A percentile compares a stretch with the other conserved stretches of the same genome.
Evolutionary conservation across 2,888 invertebrate species (phyloP).

Genomic region (Aromia moschata): DNA sequence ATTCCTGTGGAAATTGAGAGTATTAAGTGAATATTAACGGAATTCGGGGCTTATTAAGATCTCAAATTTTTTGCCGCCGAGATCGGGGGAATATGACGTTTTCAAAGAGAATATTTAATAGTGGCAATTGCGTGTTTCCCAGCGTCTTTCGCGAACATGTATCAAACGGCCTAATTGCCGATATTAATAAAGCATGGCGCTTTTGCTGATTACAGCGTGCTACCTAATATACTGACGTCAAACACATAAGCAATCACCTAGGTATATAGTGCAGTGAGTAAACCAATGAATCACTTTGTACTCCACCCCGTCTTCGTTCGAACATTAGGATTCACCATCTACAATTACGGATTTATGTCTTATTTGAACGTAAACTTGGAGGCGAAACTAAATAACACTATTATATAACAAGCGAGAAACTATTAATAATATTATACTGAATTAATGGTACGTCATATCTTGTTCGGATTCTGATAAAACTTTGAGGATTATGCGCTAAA

Average conservation of each 20-base stretch:
- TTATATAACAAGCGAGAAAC: too few relatives aligned
- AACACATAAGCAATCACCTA: constrained; percentile 51
- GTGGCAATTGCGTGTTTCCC: constrained; percentile 37
- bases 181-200: constrained; percentile 48
- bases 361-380: constrained; percentile 48
- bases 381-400: constrained; percentile 37
- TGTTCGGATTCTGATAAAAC: too few relatives aligned
- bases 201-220: constrained; percentile 47
- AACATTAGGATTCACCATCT: constrained; percentile 48
- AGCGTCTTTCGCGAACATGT: constrained; percentile 38
- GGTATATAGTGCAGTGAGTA: constrained; percentile 47
- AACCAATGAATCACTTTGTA: constrained; percentile 51
- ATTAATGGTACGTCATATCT: not conserved
- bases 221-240: constrained; percentile 50
- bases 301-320: constrained; percentile 49
- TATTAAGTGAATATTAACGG: too few relatives aligned
- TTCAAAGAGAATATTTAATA: constrained; percentile 8
- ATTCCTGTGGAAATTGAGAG: too few relatives aligned
- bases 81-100: constrained; percentile 9
- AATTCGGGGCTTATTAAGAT: too few relatives aligned
- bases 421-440: not conserved
- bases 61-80: too few relatives aligned
- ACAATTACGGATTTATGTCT: constrained; percentile 49
- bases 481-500: too few relatives aligned
- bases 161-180: constrained; percentile 45